Evolutionary conservation across 2,888 invertebrate species (phyloP), one percentile per base, ranked within the genome.

Genomic region (Diloba caeruleocephala): DNA sequence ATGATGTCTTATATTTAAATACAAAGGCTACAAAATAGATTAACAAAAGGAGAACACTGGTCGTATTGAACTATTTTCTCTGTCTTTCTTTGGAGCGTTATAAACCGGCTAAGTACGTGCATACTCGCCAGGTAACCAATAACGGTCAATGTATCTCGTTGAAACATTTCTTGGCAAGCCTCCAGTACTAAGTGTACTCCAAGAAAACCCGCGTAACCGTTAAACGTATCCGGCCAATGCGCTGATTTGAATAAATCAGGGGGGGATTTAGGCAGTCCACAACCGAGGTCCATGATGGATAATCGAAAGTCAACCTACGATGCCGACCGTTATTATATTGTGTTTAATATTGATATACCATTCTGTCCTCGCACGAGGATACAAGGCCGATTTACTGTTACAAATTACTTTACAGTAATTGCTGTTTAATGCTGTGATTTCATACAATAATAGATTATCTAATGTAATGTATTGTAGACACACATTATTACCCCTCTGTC

Each of bases 171-270:
- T 84, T 89, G 90, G 88, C 89, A 49, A 39, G 45, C 50, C 51
- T 80, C 87, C 90, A 90, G 83, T 74, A 69, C 69, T 57, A 63
- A 71, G 67, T 72, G 70, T 83, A 77, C 80, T 79, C 77, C 71
- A 76, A 81, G 81, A 82, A 82, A 83, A 81, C 79, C 80, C 78
- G 81, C 82, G 84, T 85, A 87, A 84, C 81, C 79, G 81, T 82
- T 85, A 87, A 85, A 81, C 78, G 78, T 58, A 48, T 68, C 82
- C 74, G 73, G 79, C 72, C 84, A 87, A 84, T 82, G 82, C 66
- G 71, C 78, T 81, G 80, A 81, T 87, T 84, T 84, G 84, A 86
- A 87, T 88, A 84, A 82, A 79, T 76, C 70, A 76, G 70, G 76
- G 76, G 54, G 19, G 19, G 77, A 76, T 74, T 78, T 69, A 71